These are phyloP conservation scores for Agrypnia vestita DNA, from an alignment of 1,140 invertebrate genomes.

Conservation along the genomic window DNA sequence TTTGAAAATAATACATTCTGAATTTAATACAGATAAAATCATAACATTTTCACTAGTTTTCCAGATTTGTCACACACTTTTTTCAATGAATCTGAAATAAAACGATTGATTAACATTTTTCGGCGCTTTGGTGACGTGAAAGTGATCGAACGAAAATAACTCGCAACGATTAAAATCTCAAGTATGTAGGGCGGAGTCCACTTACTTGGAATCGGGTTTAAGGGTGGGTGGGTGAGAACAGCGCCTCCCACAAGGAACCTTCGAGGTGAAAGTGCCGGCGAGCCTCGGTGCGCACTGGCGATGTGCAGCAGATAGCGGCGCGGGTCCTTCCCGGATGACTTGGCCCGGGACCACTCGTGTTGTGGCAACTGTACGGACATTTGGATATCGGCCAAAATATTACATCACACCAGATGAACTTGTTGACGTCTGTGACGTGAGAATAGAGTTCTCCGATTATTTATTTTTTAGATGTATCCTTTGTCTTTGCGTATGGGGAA, in stretches of 20 bases:
- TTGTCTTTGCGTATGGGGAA: background rate
- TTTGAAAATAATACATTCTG: background rate
- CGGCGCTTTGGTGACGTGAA: background rate
- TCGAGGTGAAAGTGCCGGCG: background rate
- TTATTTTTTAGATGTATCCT: background rate
- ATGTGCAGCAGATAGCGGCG: too few relatives aligned
- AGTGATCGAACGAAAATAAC: background rate
- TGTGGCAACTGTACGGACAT: constrained; percentile 13
- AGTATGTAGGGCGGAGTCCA: constrained; percentile 6
- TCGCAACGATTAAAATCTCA: background rate
- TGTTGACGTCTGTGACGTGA: constrained; percentile 26
- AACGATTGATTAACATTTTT: too few relatives aligned
- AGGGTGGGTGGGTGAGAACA: constrained; percentile 1
- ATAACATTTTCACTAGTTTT: too few relatives aligned
- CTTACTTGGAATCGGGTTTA: constrained; percentile 27
- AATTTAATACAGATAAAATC: too few relatives aligned
- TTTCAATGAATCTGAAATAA: too few relatives aligned
- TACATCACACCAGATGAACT: constrained; percentile 29
- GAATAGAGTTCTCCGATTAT: background rate
- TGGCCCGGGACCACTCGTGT: constrained; percentile 8
- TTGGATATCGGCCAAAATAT: constrained; percentile 19
- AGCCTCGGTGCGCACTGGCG: background rate
- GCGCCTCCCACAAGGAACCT: background rate
- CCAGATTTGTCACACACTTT: too few relatives aligned
- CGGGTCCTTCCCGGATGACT: constrained; percentile 11